Percentiles rank a stretch among this genome's conserved stretches.
Evolutionary conservation across 2,797 vertebrate genomes (phyloP).

Genomic region (Pachyuromys duprasi): DNA sequence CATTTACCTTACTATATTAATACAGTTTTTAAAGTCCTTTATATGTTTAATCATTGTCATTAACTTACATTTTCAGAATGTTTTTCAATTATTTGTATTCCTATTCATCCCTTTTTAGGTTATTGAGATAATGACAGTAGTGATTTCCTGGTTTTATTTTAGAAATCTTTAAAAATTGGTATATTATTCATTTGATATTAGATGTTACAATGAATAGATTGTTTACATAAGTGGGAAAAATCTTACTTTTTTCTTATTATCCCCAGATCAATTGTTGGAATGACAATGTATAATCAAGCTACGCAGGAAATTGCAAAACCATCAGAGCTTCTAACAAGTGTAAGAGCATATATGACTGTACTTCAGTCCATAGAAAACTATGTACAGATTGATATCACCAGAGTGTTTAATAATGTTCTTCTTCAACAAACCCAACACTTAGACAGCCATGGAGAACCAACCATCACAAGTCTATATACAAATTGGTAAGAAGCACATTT

Average conservation of each 20-base stretch:
- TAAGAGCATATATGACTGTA: constrained; percentile 99
- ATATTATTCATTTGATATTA: constrained; percentile 57
- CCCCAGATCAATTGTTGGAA: constrained; percentile 94
- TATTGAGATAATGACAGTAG: constrained; percentile 15
- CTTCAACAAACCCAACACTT: constrained; percentile 99
- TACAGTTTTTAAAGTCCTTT: constrained; percentile 27
- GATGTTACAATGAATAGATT: neutral
- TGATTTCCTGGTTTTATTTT: constrained; percentile 50
- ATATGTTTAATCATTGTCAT: constrained; percentile 55
- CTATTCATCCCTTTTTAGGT: constrained; percentile 47
- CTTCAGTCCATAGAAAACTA: constrained; percentile 99
- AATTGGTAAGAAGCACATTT: constrained; percentile 93
- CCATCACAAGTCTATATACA: constrained; percentile 99
- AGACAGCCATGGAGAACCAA: constrained; percentile 99
- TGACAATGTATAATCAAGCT: constrained; percentile 99
- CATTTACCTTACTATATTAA: neutral
- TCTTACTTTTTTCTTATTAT: constrained; percentile 7
- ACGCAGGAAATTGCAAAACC: constrained; percentile 99
- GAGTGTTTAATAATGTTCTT: constrained; percentile 99
- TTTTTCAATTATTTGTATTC: constrained; percentile 52
- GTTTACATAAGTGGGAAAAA: constrained; percentile 29
- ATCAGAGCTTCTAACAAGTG: constrained; percentile 97
- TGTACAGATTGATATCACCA: constrained; percentile 99
- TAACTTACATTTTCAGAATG: constrained; percentile 8
- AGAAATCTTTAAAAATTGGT: constrained; percentile 27